Evolutionary conservation across 1,140 invertebrate genomes (phyloP).

Genomic region (Anadara kagoshimensis): DNA sequence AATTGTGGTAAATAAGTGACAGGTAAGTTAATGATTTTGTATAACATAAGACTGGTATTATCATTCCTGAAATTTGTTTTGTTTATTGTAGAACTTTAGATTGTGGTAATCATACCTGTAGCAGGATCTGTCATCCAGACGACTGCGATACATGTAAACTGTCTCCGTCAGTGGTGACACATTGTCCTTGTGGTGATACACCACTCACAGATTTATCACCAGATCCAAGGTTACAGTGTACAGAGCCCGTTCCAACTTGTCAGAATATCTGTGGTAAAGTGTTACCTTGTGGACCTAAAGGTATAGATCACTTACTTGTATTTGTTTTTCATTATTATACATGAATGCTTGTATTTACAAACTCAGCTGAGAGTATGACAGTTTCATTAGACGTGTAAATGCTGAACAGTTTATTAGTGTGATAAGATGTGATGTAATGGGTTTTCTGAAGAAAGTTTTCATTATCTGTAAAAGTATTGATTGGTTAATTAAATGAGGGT

Average conservation of each 20-base stretch:
- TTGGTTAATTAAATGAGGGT: no score
- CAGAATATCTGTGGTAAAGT: slow-evolving; percentile 85
- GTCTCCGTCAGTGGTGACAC: slow-evolving; percentile 76
- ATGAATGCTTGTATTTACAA: no score
- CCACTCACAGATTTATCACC: slow-evolving; percentile 67
- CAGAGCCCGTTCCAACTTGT: slow-evolving; percentile 91
- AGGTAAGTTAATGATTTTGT: slow-evolving; percentile 76
- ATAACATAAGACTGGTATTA: no score
- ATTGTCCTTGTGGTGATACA: slow-evolving; percentile 91
- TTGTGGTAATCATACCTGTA: slow-evolving; percentile 73
- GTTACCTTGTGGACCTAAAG: slow-evolving; percentile 86
- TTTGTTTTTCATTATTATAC: neutral
- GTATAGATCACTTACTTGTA: slow-evolving; percentile 62
- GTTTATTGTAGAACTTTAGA: slow-evolving; percentile 52
- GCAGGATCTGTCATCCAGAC: slow-evolving; percentile 66
- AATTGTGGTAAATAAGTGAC: slow-evolving; percentile 70
- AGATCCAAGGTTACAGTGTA: slow-evolving; percentile 79
- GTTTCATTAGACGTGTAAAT: no score
- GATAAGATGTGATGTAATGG: no score
- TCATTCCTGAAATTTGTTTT: neutral
- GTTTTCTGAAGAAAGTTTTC: no score
- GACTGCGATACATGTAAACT: slow-evolving; percentile 64
- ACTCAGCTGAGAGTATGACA: no score
- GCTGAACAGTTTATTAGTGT: no score
- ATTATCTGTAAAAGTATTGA: no score